Evolutionary conservation across 2,113 vertebrate species (phyloP).

Genomic region (Miniopterus natalensis): DNA sequence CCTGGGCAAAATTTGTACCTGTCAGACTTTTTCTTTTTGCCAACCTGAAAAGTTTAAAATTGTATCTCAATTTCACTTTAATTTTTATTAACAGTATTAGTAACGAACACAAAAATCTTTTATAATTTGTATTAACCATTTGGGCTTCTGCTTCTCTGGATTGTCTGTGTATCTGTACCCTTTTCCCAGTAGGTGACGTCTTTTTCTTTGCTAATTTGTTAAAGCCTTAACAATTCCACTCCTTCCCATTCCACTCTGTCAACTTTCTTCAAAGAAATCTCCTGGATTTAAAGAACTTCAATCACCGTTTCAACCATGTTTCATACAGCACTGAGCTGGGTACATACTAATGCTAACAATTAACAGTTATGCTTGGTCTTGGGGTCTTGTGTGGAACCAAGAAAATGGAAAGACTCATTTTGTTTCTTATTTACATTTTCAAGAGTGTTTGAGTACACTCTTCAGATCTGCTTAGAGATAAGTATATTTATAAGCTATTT

Average conservation of each 20-base stretch:
- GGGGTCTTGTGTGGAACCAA: background rate
- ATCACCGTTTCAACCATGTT: background rate
- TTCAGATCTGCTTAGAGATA: background rate
- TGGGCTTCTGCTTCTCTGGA: background rate
- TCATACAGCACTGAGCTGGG: background rate
- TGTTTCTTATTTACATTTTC: background rate
- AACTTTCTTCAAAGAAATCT: background rate
- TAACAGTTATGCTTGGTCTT: background rate
- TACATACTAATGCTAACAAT: background rate
- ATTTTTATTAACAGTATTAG: background rate
- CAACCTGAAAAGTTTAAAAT: background rate
- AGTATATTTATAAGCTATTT: background rate
- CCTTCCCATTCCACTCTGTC: background rate
- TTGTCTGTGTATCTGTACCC: background rate
- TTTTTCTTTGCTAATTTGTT: slow-evolving; percentile 25
- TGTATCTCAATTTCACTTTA: background rate
- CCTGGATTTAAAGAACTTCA: background rate
- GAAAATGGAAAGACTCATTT: background rate
- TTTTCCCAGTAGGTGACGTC: background rate
- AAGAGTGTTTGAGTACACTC: background rate
- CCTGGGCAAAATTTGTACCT: background rate
- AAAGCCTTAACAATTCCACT: background rate
- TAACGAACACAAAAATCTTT: background rate
- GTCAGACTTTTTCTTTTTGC: background rate
- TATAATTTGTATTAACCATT: background rate